phyloP scores from a whole-genome alignment of 2,888 invertebrate genomes.

The Patella caerulea region DNA sequence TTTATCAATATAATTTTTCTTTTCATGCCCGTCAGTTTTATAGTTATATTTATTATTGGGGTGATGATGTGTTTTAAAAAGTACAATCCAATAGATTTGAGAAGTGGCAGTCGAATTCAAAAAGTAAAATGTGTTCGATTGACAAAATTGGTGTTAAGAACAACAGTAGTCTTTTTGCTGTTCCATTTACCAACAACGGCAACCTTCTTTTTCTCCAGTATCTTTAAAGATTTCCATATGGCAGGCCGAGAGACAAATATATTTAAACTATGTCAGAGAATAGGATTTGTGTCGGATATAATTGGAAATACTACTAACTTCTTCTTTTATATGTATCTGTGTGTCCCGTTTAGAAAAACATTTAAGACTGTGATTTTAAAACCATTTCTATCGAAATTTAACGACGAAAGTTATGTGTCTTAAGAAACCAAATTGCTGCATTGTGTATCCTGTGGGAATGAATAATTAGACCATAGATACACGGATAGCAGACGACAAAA shows the following conservation, averaged over 20 bases:
- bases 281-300: not conserved
- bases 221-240: not conserved
- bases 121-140: not conserved
- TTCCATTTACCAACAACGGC: not conserved
- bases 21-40: not conserved
- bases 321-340: not conserved
- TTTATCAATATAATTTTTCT: not conserved
- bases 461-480: too few species aligned
- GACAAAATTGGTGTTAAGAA: not conserved
- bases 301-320: not conserved
- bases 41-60: not conserved
- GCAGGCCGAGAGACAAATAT: not conserved
- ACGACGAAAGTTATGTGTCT: not conserved
- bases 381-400: not conserved
- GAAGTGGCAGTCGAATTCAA: not conserved
- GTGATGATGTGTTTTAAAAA: not conserved
- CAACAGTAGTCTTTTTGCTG: not conserved
- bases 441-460: too few species aligned
- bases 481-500: too few species aligned
- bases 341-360: not conserved
- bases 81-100: not conserved
- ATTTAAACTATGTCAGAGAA: not conserved
- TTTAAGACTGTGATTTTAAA: constrained; percentile 1
- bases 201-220: not conserved
- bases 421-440: not conserved